These are phyloP conservation scores for Ptychoptera contaminata DNA, from an alignment of 2,888 invertebrate genomes.

Conservation along the genomic window DNA sequence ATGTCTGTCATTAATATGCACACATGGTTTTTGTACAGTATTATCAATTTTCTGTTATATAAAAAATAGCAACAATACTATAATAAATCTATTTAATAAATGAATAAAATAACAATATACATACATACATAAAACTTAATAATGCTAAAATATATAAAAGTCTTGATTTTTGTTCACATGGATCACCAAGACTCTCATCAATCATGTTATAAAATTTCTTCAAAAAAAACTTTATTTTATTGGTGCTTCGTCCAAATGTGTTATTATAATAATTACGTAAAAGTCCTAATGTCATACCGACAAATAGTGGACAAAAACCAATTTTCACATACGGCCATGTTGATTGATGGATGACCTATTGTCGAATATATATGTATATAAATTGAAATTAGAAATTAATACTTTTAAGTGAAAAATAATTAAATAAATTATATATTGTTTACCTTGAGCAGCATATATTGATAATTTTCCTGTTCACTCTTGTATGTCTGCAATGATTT, in stretches of 20 bases:
- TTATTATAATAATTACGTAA: slow-evolving; percentile 13
- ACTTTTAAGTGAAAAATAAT: neutral
- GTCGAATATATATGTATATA: neutral
- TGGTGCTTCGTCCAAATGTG: slow-evolving; percentile 12
- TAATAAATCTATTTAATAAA: neutral
- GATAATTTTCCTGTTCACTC: too few relatives aligned
- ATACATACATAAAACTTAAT: slow-evolving; percentile 18
- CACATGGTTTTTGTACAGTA: slow-evolving; percentile 11
- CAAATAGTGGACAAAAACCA: slow-evolving; percentile 17
- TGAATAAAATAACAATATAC: neutral
- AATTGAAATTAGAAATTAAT: too few relatives aligned
- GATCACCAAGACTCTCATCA: slow-evolving; percentile 12
- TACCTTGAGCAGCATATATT: too few relatives aligned
- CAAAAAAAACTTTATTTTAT: slow-evolving; percentile 16
- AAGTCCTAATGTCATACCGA: slow-evolving; percentile 16
- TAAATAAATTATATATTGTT: neutral
- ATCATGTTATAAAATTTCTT: slow-evolving; percentile 17
- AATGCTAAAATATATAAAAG: slow-evolving; percentile 18
- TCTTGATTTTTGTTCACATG: slow-evolving; percentile 12
- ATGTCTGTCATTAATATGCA: slow-evolving; percentile 11
- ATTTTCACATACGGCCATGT: slow-evolving; percentile 17
- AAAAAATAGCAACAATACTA: neutral
- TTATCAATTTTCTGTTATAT: slow-evolving; percentile 17
- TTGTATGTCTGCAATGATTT: slow-evolving; percentile 11
- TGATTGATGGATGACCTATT: slow-evolving; percentile 15